These are phyloP conservation scores for Erynnis tages DNA, from an alignment of 2,888 invertebrate genomes.

Conservation along the genomic window DNA sequence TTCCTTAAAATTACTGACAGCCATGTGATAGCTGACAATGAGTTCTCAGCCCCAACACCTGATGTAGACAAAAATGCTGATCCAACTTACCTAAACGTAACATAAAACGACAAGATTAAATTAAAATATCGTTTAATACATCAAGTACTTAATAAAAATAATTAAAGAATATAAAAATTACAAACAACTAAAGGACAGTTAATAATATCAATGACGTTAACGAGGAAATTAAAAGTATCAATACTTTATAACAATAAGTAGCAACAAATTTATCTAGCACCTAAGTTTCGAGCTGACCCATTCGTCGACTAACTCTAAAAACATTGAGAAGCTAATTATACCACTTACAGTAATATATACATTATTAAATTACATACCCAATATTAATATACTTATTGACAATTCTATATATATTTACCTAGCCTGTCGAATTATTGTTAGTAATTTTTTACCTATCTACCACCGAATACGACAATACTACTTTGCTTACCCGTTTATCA, in stretches of 20 bases:
- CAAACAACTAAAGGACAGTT: not conserved
- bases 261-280: constrained; percentile 74
- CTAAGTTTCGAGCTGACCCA: constrained; percentile 73
- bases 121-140: no score
- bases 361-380: constrained; percentile 50
- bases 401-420: constrained; percentile 47
- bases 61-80: constrained; percentile 70
- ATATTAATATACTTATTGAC: constrained; percentile 59
- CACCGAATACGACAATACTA: constrained; percentile 58
- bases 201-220: no score
- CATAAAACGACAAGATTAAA: no score
- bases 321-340: constrained; percentile 80
- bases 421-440: constrained; percentile 69
- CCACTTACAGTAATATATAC: constrained; percentile 56
- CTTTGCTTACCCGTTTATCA: constrained; percentile 73
- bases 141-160: not conserved
- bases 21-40: constrained; percentile 82
- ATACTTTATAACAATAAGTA: no score
- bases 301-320: constrained; percentile 81
- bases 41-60: constrained; percentile 66
- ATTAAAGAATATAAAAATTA: not conserved
- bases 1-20: constrained; percentile 80
- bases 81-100: not conserved
- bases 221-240: no score
- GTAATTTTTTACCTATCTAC: constrained; percentile 75